Evolutionary conservation across 2,113 vertebrate genomes (phyloP), one percentile per base, ranked within the genome.

Genomic region (Otus sunia): DNA sequence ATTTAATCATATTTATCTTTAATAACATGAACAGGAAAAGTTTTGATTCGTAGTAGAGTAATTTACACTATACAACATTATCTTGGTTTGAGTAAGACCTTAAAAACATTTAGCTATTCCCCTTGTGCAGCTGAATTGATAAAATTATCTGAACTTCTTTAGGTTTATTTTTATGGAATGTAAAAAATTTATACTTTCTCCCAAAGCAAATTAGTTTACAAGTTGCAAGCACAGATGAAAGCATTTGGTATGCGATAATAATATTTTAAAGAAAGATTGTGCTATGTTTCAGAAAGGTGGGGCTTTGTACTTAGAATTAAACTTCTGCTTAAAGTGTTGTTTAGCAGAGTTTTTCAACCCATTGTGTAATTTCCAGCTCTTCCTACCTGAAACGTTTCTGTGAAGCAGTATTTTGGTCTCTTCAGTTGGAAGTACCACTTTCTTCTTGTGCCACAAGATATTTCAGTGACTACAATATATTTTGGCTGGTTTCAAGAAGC

Each of bases 401-500:
- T 67, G 85, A 87, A 94, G 50, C 45, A 84, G 43, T 58, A 19
- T 41, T 88, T 81, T 49, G 64, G 56, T 91, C 29, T 92, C 63
- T 91, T 55, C 55, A 82, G 64, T 93, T 94, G 71, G 30, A 93
- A 66, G 10, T 58, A 63, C 56, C 43, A 30, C 63, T 96, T 96
- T 88, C 80, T 88, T 94, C 77, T 81, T 83, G 41, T 83, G 49
- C 78, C 86, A 79, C 27, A 75, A 94, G 88, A 49, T 86, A 75
- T 96, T 95, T 92, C n/a, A 78, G 49, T 94, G 88, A 87, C 86
- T 97, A 62, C 78, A 90, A 68, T 95, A 64, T 96, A 96, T 91
- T 95, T 96, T 97, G 95, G 86, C 91, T 93, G 91, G 52, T 97
- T 97, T 97, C 89, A 94, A 95, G 94, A 98, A 97, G 90, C 83